Evolutionary conservation across 2,797 vertebrate species (phyloP).

Genomic region (Gymnoscopelus microlampas): DNA sequence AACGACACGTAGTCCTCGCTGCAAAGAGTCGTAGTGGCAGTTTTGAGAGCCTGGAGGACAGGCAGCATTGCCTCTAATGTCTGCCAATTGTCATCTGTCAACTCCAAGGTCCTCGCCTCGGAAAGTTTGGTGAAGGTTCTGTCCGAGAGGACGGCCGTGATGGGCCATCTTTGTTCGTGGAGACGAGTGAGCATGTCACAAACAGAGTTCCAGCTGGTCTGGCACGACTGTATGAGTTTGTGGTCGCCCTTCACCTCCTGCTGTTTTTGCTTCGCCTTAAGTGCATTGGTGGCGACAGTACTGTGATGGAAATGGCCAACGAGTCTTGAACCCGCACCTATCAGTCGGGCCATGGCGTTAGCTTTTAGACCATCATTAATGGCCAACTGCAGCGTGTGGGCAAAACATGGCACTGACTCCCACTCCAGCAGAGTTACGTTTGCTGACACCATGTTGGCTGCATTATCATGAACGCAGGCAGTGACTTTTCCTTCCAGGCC

Average conservation of each 20-base stretch:
- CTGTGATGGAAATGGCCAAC: conserved; percentile 1
- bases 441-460: conserved; percentile 1
- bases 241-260: not conserved
- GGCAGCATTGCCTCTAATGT: conserved; percentile 1
- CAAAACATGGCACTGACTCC: conserved; percentile 3
- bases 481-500: not conserved
- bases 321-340: not conserved
- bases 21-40: not conserved
- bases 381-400: conserved; percentile 1
- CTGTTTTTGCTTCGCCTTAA: not conserved
- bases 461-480: not conserved
- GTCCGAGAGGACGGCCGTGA: not conserved
- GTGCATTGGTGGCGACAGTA: not conserved
- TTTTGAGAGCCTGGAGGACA: not conserved
- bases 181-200: conserved; percentile 1
- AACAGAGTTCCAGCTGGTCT: not conserved
- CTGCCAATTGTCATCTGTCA: not conserved
- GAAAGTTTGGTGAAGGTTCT: not conserved
- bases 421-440: not conserved
- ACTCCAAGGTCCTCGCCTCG: not conserved
- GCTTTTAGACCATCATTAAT: conserved; percentile 1
- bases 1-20: not conserved
- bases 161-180: conserved; percentile 1
- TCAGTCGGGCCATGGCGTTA: not conserved
- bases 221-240: conserved; percentile 1